Evolutionary conservation across 2,797 vertebrate species (phyloP).

Genomic region (Atherinosoma microstoma): DNA sequence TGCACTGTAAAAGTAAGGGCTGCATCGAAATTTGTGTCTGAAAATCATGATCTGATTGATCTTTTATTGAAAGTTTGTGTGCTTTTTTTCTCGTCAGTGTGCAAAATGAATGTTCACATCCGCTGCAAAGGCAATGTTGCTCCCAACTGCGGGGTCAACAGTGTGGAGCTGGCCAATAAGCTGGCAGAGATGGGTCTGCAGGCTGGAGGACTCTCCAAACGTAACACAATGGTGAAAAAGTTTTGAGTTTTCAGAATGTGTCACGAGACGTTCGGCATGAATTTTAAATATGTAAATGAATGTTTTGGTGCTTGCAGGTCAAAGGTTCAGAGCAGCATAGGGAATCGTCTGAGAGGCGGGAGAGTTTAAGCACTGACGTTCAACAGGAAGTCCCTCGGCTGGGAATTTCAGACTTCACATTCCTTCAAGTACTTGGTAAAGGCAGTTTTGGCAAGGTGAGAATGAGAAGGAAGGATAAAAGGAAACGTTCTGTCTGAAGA

Average conservation of each 20-base stretch:
- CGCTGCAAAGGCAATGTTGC: slow-evolving; percentile 95
- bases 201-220: slow-evolving; percentile 86
- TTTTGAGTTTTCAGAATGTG: neutral
- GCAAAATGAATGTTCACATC: slow-evolving; percentile 97
- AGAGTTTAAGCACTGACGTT: slow-evolving; percentile 8
- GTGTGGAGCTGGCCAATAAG: slow-evolving; percentile 91
- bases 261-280: neutral
- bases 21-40: neutral
- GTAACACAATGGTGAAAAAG: slow-evolving; percentile 74
- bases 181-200: slow-evolving; percentile 96
- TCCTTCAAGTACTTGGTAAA: slow-evolving; percentile 95
- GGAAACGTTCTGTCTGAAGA: slow-evolving; percentile 9
- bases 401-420: slow-evolving; percentile 90
- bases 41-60: neutral
- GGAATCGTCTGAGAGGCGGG: slow-evolving; percentile 36
- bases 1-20: slow-evolving; percentile 95
- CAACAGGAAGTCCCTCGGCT: slow-evolving; percentile 62
- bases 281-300: neutral
- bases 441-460: slow-evolving; percentile 98
- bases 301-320: slow-evolving; percentile 27
- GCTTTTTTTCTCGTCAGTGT: slow-evolving; percentile 81
- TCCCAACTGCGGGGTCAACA: slow-evolving; percentile 95
- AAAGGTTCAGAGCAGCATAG: slow-evolving; percentile 8
- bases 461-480: neutral
- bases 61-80: neutral